Evolutionary conservation across 1,140 invertebrate genomes (phyloP).

Genomic region (Neodiprion fabricii): DNA sequence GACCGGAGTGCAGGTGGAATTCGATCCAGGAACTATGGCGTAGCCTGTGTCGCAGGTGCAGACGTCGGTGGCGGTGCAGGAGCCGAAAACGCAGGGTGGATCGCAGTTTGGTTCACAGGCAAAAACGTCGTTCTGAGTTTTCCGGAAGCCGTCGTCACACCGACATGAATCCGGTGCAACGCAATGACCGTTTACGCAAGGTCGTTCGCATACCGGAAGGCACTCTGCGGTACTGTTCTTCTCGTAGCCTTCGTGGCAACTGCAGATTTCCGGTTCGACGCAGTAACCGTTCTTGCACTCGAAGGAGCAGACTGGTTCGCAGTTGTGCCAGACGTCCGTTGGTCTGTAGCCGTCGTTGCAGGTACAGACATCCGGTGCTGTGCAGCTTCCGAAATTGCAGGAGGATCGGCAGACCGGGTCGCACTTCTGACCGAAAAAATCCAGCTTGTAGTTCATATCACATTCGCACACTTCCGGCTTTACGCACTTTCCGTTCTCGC

Average conservation of each 20-base stretch:
- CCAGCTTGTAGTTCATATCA: constrained; percentile 33
- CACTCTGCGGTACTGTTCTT: constrained; percentile 40
- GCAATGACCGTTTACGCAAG: constrained; percentile 67
- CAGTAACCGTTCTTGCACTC: constrained; percentile 31
- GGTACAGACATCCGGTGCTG: constrained; percentile 38
- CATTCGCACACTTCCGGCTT: constrained; percentile 56
- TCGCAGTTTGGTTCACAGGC: constrained; percentile 33
- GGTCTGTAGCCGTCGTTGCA: constrained; percentile 31
- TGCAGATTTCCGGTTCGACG: constrained; percentile 52
- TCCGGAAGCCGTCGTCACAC: constrained; percentile 50
- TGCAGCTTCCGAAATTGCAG: constrained; percentile 41
- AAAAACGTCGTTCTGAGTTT: constrained; percentile 14
- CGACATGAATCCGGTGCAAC: constrained; percentile 65
- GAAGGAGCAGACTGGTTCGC: constrained; percentile 25
- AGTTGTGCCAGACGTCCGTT: constrained; percentile 13
- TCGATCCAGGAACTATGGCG: constrained; percentile 23
- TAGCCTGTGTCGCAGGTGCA: constrained; percentile 46
- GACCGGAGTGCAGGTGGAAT: constrained; percentile 51
- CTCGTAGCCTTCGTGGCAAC: constrained; percentile 54
- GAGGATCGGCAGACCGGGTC: constrained; percentile 50
- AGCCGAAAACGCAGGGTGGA: constrained; percentile 25
- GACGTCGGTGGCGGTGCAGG: constrained; percentile 37
- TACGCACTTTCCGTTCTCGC: constrained; percentile 55
- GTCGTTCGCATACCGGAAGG: constrained; percentile 41
- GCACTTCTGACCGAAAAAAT: constrained; percentile 42